Conservation (phyloP, 2,888 invertebrate genomes). For the Ophion ventricosus region DNA sequence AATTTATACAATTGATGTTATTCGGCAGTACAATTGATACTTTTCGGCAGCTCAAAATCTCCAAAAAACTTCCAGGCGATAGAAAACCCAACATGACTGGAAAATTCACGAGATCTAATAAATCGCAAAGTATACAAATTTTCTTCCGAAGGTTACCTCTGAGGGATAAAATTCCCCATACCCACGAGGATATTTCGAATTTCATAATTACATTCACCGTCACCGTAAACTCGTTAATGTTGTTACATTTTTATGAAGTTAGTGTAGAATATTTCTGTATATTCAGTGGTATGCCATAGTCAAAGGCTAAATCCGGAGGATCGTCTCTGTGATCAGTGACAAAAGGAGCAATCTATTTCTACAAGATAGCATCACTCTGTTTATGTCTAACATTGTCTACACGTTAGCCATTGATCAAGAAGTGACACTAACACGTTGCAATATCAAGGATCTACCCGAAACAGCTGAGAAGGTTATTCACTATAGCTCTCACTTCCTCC, state of each 20-base stretch:
- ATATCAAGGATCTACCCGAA: slow-evolving; percentile 36
- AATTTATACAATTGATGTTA: too few species aligned
- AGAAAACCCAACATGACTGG: too few species aligned
- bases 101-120: too few species aligned
- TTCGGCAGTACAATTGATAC: too few species aligned
- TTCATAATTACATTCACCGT: background rate
- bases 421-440: slow-evolving; percentile 56
- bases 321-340: slow-evolving; percentile 10
- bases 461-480: slow-evolving; percentile 4
- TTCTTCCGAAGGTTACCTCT: too few species aligned
- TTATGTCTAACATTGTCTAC: slow-evolving; percentile 1
- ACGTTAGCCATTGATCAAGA: slow-evolving; percentile 51
- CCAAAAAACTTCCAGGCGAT: too few species aligned
- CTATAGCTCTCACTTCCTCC: background rate
- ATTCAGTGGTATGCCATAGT: too few species aligned
- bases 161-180: too few species aligned
- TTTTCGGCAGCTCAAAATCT: too few species aligned
- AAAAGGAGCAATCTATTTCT: slow-evolving; percentile 20
- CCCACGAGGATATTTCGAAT: background rate
- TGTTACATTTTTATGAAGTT: background rate
- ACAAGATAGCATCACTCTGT: slow-evolving; percentile 18
- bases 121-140: too few species aligned
- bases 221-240: background rate
- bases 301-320: background rate
- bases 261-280: background rate